Percentiles rank a stretch among this genome's conserved stretches.
phyloP scores from a whole-genome alignment of 1,140 invertebrate species.

The Drosophila grimshawi region DNA sequence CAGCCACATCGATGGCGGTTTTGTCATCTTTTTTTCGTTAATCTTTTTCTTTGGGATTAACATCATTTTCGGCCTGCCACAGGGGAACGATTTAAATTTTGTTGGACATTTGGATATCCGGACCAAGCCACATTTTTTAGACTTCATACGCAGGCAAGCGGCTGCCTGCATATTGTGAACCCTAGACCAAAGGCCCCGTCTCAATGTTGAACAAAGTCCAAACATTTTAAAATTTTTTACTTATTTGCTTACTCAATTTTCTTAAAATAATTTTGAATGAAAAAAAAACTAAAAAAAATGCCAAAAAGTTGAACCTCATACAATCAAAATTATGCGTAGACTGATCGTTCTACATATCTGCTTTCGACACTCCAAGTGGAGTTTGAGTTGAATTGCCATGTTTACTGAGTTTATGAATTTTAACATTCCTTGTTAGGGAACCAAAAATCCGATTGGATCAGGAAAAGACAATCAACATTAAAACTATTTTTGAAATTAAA shows the following conservation, averaged over 20 bases:
- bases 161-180: neutral
- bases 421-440: conserved; percentile 39
- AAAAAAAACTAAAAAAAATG: neutral
- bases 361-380: neutral
- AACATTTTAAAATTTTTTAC: conserved; percentile 20
- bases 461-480: too few species aligned
- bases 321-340: neutral
- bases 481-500: too few species aligned
- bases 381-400: neutral
- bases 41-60: neutral
- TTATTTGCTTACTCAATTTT: neutral
- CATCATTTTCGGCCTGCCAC: conserved; percentile 46
- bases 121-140: neutral
- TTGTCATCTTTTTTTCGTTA: neutral
- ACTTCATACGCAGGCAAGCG: conserved; percentile 10
- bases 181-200: neutral
- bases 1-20: conserved; percentile 53
- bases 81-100: conserved; percentile 22
- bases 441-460: too few species aligned
- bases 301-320: conserved; percentile 7
- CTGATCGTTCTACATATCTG: neutral
- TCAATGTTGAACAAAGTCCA: neutral
- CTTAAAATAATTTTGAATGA: conserved; percentile 32
- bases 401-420: conserved; percentile 26
- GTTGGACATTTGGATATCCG: neutral